A percentile compares a stretch with the other conserved stretches of the same genome.
Conservation (phyloP, 2,797 vertebrate species). For the Squalus acanthias region DNA sequence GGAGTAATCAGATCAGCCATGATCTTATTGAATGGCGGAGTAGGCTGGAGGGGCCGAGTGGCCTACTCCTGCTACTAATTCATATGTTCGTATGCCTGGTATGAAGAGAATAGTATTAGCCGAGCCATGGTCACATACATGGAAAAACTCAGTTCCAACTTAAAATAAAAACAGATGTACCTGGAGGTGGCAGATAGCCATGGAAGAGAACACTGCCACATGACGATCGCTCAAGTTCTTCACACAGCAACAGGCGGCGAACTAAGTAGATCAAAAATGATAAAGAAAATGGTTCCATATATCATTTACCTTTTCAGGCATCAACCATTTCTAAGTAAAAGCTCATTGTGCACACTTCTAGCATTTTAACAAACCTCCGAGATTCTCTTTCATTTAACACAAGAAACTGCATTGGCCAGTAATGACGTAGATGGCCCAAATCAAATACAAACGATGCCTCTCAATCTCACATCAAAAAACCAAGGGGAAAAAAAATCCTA, state of each 20-base stretch:
- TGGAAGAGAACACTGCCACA: slow-evolving; percentile 97
- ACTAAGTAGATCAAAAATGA: slow-evolving; percentile 58
- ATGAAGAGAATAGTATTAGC: not conserved
- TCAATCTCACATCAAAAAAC: not conserved
- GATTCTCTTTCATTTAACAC: not conserved
- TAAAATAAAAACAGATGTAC: slow-evolving; percentile 53
- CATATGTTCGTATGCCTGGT: not conserved
- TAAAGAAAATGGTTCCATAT: slow-evolving; percentile 17
- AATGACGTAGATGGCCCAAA: not conserved
- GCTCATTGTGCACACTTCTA: not conserved
- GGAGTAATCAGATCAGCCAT: too few species aligned
- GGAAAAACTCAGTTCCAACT: not conserved
- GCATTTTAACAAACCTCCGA: not conserved
- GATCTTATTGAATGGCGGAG: too few species aligned
- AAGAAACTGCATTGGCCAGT: not conserved
- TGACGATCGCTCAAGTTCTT: slow-evolving; percentile 92
- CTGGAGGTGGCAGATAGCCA: slow-evolving; percentile 92
- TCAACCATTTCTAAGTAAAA: not conserved
- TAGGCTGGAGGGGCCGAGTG: too few species aligned
- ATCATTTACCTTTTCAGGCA: not conserved
- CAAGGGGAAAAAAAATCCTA: not conserved
- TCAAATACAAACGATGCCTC: not conserved
- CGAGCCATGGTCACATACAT: not conserved
- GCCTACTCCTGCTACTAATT: too few species aligned
- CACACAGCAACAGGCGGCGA: slow-evolving; percentile 83